Evolutionary conservation across 2,797 vertebrate species (phyloP), one percentile per base, ranked within the genome.

Genomic region (Lutjanus campechanus): DNA sequence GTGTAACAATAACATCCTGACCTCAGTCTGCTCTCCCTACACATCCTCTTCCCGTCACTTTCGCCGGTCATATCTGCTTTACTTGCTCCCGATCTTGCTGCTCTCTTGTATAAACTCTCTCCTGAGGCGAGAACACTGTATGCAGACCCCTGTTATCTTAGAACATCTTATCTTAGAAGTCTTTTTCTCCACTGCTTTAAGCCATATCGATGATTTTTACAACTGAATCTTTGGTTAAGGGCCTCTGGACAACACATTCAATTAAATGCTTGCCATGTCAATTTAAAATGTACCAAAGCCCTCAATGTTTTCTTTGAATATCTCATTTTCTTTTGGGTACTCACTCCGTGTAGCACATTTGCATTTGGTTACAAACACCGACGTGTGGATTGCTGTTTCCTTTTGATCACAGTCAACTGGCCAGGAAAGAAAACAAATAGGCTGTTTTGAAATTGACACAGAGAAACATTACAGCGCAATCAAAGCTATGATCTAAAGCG

Each of bases 401-500:
- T 63, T 83, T 77, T 81, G 61, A 84, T 83, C 74, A 29, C 63
- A 73, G 62, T 76, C 66, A 58, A 76, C 58, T 25, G 58, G 43
- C 64, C 43, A 3, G 22, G 66, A 79, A 40, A 73, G 66, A 73
- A 81, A 83, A 88, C 69, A 87, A 85, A 85, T 50, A 5, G 65
- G 63, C 10, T 76, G 73, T 84, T 84, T 79, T 68, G n/a, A 89
- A 89, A 84, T 43, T 70, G 84, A 91, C 84, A 84, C 40, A 51
- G 73, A 81, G 58, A 84, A 85, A 92, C 75, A 76, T 83, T 77
- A 82, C 59, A 22, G 41, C 5, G 5, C 65, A 83, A 91, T 92
- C 88, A 74, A 75, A 83, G 80, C 62, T 46, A 2, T 70, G 75
- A 90, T 91, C 88, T 90, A 79, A 86, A 89, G 81, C 47, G 51